These are phyloP conservation scores for Echinops telfairi DNA, from an alignment of 2,113 vertebrate species.

Conservation along the genomic window DNA sequence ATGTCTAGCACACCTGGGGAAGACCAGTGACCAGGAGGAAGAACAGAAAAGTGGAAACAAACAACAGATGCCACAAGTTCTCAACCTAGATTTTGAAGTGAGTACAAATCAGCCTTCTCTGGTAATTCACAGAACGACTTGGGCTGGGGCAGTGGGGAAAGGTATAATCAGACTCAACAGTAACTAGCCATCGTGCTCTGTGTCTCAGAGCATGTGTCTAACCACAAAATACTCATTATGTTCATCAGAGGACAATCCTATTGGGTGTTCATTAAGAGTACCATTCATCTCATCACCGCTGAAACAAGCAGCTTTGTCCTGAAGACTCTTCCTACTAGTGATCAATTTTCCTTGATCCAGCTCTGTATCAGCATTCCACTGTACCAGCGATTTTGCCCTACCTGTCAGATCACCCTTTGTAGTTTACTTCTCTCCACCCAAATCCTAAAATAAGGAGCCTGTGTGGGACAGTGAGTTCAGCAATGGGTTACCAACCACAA, in stretches of 20 bases:
- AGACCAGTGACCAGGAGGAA: neutral
- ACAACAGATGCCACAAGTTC: fast-evolving
- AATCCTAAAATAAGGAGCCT: neutral
- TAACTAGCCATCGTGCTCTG: neutral
- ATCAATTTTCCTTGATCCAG: neutral
- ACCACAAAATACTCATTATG: no score
- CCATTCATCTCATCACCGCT: neutral
- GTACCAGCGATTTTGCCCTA: neutral
- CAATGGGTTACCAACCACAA: neutral
- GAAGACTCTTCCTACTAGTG: neutral
- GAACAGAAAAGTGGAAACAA: neutral
- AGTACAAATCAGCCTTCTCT: neutral
- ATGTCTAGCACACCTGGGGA: neutral
- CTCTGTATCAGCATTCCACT: neutral
- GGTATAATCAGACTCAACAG: neutral
- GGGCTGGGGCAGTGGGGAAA: no score
- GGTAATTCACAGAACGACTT: neutral
- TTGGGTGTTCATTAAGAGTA: no score
- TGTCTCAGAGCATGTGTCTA: no score
- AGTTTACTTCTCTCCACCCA: neutral
- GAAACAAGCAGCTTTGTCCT: neutral
- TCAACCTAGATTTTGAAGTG: neutral
- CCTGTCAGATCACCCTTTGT: neutral
- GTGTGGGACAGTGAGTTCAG: neutral
- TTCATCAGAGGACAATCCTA: no score